phyloP scores from a whole-genome alignment of 2,797 vertebrate genomes.

The Sternotherus odoratus region DNA sequence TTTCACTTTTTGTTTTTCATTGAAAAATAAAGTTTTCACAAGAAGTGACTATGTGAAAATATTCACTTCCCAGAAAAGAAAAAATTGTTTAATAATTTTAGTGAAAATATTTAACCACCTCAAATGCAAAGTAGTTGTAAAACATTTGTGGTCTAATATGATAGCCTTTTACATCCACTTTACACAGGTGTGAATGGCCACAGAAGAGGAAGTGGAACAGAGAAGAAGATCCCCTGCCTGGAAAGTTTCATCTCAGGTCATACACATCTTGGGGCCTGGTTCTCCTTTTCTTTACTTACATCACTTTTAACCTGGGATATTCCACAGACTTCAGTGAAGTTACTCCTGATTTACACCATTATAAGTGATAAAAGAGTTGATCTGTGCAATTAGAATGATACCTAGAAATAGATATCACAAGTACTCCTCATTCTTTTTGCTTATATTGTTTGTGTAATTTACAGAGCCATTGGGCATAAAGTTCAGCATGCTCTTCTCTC shows the following conservation, averaged over 20 bases:
- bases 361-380: not conserved
- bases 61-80: not conserved
- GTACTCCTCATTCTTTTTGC: too few relatives aligned
- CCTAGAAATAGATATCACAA: too few relatives aligned
- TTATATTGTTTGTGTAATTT: accelerated
- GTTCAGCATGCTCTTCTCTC: not conserved
- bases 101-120: not conserved
- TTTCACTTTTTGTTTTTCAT: not conserved
- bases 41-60: not conserved
- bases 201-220: not conserved
- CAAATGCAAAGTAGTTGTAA: not conserved
- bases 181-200: not conserved
- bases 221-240: not conserved
- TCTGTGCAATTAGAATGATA: not conserved
- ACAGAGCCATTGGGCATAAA: not conserved
- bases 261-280: not conserved
- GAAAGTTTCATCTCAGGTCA: not conserved
- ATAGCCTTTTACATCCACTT: not conserved
- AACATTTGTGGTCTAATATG: not conserved
- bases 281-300: accelerated
- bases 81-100: not conserved
- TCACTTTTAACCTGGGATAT: not conserved
- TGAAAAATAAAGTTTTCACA: not conserved
- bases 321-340: not conserved
- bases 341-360: not conserved